phyloP scores from a whole-genome alignment of 2,113 vertebrate genomes.

The Scatophagus argus region DNA sequence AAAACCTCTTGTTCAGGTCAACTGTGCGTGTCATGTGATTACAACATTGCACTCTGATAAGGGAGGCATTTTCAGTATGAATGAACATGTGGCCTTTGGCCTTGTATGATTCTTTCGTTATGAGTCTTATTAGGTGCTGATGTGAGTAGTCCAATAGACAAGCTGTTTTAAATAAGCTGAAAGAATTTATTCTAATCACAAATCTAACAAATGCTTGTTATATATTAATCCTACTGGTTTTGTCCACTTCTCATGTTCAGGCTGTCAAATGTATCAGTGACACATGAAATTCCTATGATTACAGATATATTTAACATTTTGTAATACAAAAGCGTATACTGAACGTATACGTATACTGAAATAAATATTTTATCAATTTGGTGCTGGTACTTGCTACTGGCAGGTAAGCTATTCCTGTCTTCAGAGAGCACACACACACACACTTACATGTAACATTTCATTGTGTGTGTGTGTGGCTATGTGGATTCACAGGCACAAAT shows the following conservation, averaged over 20 bases:
- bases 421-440: not conserved
- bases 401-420: not conserved
- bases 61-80: conserved; percentile 53
- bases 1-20: conserved; percentile 51
- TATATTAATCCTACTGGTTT: not conserved
- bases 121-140: conserved; percentile 24
- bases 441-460: not conserved
- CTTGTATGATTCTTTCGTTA: conserved; percentile 39
- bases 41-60: conserved; percentile 69
- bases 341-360: too few relatives aligned
- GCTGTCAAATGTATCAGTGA: not conserved
- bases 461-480: not conserved
- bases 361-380: not conserved
- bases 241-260: not conserved
- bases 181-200: not conserved
- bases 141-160: not conserved
- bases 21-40: conserved; percentile 69
- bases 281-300: not conserved
- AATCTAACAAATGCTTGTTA: not conserved
- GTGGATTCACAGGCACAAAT: not conserved
- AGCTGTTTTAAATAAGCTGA: conserved; percentile 8
- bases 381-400: not conserved
- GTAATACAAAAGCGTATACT: too few relatives aligned
- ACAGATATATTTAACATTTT: too few relatives aligned
- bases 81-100: conserved; percentile 65